Evolutionary conservation across 2,888 invertebrate species (phyloP).

Genomic region (Ypsolopha scabrella): DNA sequence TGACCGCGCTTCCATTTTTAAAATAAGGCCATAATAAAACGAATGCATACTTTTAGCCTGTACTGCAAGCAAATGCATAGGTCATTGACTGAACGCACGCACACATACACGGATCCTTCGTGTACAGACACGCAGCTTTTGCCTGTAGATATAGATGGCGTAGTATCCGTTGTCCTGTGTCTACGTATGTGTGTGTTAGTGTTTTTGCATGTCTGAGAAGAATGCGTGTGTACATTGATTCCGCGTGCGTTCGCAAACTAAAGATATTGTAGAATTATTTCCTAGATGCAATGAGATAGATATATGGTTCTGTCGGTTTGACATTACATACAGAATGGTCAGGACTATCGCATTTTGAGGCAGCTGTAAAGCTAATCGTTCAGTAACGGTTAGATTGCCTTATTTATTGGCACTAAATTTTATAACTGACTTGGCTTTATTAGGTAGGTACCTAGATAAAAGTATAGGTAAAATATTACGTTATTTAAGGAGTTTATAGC

Average conservation of each 20-base stretch:
- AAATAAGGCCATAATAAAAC: constrained; percentile 69
- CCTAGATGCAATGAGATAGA: constrained; percentile 50
- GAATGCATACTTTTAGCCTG: constrained; percentile 69
- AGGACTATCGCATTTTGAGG: constrained; percentile 20
- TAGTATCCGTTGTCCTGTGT: constrained; percentile 30
- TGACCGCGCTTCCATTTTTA: constrained; percentile 60
- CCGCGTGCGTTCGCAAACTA: constrained; percentile 47
- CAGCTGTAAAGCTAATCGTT: constrained; percentile 28
- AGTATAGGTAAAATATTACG: constrained; percentile 35
- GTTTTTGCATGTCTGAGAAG: constrained; percentile 66
- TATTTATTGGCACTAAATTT: constrained; percentile 61
- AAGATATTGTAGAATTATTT: constrained; percentile 68
- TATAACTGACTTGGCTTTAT: constrained; percentile 46
- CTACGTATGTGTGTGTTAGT: constrained; percentile 37
- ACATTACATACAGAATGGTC: constrained; percentile 16
- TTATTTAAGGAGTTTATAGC: constrained; percentile 15
- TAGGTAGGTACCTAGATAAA: constrained; percentile 38
- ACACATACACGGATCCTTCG: constrained; percentile 23
- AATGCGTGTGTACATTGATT: constrained; percentile 48
- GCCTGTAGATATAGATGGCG: constrained; percentile 13
- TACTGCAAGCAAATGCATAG: constrained; percentile 66
- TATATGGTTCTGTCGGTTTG: constrained; percentile 24
- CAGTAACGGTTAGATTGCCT: constrained; percentile 43
- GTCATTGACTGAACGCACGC: constrained; percentile 60
- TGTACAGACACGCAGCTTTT: constrained; percentile 13